Conservation (phyloP, 2,113 vertebrate species). For the Poicephalus gulielmi region DNA sequence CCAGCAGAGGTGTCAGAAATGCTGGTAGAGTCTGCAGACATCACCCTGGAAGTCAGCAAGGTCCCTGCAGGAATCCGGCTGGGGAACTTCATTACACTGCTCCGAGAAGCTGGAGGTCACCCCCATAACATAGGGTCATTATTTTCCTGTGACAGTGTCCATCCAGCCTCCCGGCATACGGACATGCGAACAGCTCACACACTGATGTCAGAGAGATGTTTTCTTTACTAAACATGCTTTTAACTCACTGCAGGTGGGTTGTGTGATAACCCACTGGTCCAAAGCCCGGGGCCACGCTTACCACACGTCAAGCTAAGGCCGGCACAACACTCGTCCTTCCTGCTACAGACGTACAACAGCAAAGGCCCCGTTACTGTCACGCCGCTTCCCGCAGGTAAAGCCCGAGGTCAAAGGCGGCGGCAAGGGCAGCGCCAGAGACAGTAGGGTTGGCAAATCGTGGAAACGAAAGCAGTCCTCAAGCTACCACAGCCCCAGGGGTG, state of each 20-base stretch:
- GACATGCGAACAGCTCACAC: accelerated
- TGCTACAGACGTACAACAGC: accelerated
- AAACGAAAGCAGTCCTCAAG: accelerated
- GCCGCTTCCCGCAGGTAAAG: background rate
- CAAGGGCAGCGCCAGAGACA: accelerated
- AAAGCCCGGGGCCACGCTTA: background rate
- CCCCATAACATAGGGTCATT: accelerated
- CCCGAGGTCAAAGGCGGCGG: background rate
- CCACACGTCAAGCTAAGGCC: background rate
- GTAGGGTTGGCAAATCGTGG: background rate
- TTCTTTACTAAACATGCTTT: accelerated
- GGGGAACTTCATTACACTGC: background rate
- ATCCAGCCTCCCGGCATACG: background rate
- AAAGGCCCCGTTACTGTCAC: background rate
- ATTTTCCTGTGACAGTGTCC: background rate
- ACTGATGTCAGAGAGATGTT: accelerated
- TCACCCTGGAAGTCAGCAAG: background rate
- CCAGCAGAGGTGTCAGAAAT: background rate
- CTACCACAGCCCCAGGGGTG: accelerated
- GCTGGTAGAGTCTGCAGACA: accelerated
- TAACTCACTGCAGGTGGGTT: accelerated
- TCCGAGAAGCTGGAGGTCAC: background rate
- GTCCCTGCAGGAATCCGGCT: background rate
- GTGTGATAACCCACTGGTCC: background rate
- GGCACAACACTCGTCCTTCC: background rate